These are phyloP conservation scores for Orycteropus afer DNA, from an alignment of 2,113 vertebrate species.

Conservation along the genomic window DNA sequence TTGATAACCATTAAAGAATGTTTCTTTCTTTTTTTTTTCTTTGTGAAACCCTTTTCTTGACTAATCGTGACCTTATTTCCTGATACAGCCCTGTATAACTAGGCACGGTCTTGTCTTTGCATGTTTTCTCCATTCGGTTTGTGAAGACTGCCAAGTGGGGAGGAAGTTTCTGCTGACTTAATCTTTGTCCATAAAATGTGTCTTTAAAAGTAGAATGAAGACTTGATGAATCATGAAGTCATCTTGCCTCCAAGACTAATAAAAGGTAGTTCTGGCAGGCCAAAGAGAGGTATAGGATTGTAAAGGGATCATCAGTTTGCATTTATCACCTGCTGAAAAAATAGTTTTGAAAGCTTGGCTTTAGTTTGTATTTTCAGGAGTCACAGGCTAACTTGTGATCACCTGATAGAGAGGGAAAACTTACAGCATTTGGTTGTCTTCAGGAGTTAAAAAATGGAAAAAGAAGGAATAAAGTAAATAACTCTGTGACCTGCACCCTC, in stretches of 20 bases:
- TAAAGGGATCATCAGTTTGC: background rate
- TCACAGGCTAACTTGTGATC: slow-evolving; percentile 82
- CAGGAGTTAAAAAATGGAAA: slow-evolving; percentile 56
- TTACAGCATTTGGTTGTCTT: slow-evolving; percentile 80
- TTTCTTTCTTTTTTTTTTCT: too few relatives aligned
- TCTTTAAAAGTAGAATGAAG: slow-evolving; percentile 72
- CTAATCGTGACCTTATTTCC: background rate
- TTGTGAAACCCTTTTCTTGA: too few relatives aligned
- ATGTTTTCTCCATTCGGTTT: slow-evolving; percentile 28
- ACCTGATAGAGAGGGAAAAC: slow-evolving; percentile 77
- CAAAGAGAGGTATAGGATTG: slow-evolving; percentile 64
- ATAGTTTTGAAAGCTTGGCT: slow-evolving; percentile 65
- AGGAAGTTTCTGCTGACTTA: slow-evolving; percentile 50
- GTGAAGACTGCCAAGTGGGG: slow-evolving; percentile 70
- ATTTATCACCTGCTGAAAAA: slow-evolving; percentile 67
- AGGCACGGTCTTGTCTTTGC: background rate
- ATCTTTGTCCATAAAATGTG: slow-evolving; percentile 33
- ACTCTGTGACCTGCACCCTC: background rate
- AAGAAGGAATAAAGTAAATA: background rate
- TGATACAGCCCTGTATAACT: background rate
- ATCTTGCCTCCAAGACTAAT: slow-evolving; percentile 70
- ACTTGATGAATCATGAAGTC: slow-evolving; percentile 75
- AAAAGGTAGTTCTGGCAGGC: slow-evolving; percentile 59
- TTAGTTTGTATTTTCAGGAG: slow-evolving; percentile 71
- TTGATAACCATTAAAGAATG: too few relatives aligned